Percentiles rank a stretch among this genome's conserved stretches.
phyloP scores from a whole-genome alignment of 2,113 vertebrate species.

The Sylvicapra grimmia region DNA sequence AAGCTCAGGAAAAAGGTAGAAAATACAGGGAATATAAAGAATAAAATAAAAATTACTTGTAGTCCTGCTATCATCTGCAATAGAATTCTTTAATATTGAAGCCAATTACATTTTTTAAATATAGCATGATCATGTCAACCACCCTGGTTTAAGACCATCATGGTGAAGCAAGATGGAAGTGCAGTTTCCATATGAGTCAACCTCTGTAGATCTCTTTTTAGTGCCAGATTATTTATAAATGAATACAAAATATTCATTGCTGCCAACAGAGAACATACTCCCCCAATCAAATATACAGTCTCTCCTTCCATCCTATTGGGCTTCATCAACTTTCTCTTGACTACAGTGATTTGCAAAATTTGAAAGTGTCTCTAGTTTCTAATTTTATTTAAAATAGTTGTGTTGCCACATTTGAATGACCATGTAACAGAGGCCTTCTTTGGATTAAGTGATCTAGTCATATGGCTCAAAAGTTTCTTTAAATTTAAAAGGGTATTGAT shows the following conservation, averaged over 20 bases:
- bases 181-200: not conserved
- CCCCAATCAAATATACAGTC: too few species aligned
- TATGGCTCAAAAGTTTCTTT: not conserved
- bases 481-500: not conserved
- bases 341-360: not conserved
- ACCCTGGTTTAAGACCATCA: not conserved
- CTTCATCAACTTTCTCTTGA: not conserved
- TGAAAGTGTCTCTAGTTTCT: not conserved
- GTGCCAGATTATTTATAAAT: not conserved
- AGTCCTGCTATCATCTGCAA: not conserved
- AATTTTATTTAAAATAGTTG: not conserved
- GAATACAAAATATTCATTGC: not conserved
- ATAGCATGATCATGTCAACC: not conserved
- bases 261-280: not conserved
- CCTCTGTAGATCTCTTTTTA: not conserved
- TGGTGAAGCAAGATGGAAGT: not conserved
- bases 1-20: not conserved
- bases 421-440: not conserved
- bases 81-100: not conserved
- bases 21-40: not conserved
- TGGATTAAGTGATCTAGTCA: not conserved
- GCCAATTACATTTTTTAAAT: not conserved
- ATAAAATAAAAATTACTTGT: not conserved
- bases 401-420: not conserved
- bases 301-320: not conserved